A percentile compares a stretch with the other conserved stretches of the same genome.
phyloP scores from a whole-genome alignment of 2,888 invertebrate genomes.

The Piscicola geometra region DNA sequence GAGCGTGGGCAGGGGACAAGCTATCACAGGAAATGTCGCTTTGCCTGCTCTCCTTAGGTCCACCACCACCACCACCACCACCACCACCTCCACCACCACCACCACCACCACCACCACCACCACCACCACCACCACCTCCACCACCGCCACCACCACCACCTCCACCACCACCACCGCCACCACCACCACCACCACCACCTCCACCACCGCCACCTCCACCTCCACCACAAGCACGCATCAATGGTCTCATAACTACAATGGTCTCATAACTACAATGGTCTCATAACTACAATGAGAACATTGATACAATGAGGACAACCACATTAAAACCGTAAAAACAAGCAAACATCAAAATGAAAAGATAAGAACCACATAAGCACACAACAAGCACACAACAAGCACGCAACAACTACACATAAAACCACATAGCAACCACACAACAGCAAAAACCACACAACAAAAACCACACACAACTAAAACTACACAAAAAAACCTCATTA shows the following conservation, averaged over 20 bases:
- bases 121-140: conserved; percentile 24
- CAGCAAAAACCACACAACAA: too few species aligned
- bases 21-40: conserved; percentile 83
- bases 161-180: conserved; percentile 35
- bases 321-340: too few species aligned
- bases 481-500: not conserved
- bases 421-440: too few species aligned
- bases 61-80: conserved; percentile 4
- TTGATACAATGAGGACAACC: too few species aligned
- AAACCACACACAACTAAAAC: not conserved
- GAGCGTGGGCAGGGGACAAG: conserved; percentile 71
- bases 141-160: conserved; percentile 36
- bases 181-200: conserved; percentile 21
- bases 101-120: conserved; percentile 11
- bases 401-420: too few species aligned
- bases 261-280: too few species aligned
- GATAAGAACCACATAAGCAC: too few species aligned
- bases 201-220: not conserved
- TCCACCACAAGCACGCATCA: too few species aligned
- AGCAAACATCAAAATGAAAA: too few species aligned
- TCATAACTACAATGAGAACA: too few species aligned
- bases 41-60: conserved; percentile 83
- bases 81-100: conserved; percentile 4
- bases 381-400: too few species aligned
- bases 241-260: too few species aligned